Conservation (phyloP, 2,797 vertebrate genomes). For the Mionectes olivaceus region DNA sequence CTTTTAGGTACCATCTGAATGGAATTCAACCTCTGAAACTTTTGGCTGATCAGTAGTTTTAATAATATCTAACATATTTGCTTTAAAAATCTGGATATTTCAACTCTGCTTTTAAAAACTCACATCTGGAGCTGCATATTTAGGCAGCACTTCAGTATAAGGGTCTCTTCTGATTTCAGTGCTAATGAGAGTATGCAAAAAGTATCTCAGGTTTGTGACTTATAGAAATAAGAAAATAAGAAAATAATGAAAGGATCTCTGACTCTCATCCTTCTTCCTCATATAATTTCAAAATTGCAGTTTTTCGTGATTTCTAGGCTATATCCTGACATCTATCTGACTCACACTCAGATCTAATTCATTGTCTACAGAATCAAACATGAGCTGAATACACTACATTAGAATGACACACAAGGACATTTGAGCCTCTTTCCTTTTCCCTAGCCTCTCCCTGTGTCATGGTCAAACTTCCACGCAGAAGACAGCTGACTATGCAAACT, state of each 20-base stretch:
- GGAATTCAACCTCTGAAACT: not conserved
- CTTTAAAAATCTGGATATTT: not conserved
- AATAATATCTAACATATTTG: not conserved
- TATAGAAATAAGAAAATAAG: no score
- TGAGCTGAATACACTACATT: not conserved
- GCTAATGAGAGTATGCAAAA: not conserved
- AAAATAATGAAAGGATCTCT: not conserved
- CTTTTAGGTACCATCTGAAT: not conserved
- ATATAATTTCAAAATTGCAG: not conserved
- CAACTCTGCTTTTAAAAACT: not conserved
- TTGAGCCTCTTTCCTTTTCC: not conserved
- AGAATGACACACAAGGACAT: not conserved
- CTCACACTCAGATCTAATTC: not conserved
- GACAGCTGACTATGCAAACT: not conserved
- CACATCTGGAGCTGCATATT: not conserved
- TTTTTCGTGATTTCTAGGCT: not conserved
- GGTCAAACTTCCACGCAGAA: not conserved
- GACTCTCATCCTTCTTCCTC: not conserved
- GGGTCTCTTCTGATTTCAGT: fast-evolving
- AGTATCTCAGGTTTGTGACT: not conserved
- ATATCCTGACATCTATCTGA: not conserved
- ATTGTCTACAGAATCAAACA: fast-evolving
- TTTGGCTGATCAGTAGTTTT: not conserved
- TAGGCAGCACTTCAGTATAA: fast-evolving
- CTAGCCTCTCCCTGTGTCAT: not conserved